phyloP scores from a whole-genome alignment of 64 coral and sea anemone species.

The Montipora sp. region DNA sequence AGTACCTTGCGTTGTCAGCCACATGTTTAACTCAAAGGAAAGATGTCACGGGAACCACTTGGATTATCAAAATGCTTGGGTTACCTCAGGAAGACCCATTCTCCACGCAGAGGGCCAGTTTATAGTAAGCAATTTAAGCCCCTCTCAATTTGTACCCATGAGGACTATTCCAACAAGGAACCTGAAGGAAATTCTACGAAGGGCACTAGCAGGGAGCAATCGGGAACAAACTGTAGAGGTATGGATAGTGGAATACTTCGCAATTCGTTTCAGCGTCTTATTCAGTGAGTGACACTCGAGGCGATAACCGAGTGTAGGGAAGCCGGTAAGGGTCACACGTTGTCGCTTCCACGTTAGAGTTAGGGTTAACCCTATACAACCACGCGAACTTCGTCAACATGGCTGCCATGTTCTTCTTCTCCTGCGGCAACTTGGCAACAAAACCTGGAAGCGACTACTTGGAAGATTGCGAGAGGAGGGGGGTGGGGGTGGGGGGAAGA shows the following conservation, averaged over 20 bases:
- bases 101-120: conserved; percentile 30
- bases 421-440: too few relatives aligned
- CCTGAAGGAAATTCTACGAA: conserved; percentile 12
- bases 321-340: too few relatives aligned
- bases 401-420: background rate
- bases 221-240: background rate
- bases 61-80: background rate
- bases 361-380: background rate
- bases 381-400: background rate
- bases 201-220: background rate
- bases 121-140: conserved; percentile 2
- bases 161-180: background rate
- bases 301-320: too few relatives aligned
- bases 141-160: background rate
- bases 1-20: background rate
- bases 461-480: background rate
- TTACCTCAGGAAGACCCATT: conserved; percentile 6
- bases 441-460: background rate
- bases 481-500: too few relatives aligned
- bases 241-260: background rate
- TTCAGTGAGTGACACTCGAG: too few relatives aligned
- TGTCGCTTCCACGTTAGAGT: too few relatives aligned
- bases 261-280: too few relatives aligned
- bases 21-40: background rate
- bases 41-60: background rate